Base-by-base conservation (phyloP, 2,113 vertebrate species). In the Prochilodus magdalenae region DNA sequence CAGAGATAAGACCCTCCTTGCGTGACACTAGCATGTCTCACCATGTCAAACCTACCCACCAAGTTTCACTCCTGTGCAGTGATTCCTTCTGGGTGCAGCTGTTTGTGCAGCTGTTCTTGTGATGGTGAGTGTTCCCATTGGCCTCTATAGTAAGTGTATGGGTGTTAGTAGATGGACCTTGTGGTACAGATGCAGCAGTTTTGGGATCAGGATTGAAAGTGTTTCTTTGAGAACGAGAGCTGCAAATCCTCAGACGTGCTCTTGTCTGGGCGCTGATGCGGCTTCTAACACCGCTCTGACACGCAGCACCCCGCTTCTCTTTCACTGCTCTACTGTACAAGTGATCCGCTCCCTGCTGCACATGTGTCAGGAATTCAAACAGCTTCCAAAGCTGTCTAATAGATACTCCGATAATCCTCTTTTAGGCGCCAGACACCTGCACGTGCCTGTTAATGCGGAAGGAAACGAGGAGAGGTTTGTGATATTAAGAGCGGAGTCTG, bases 401-500 rank as follows among this genome's bases (percentile, higher is more conserved):
- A 75, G 72, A 75, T 47, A 26, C 72, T 75, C 62, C 20, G 72
- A 59, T 75, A 69, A 81, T 67, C 49, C 18, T 30, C 80, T 67
- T 75, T 72, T 57, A 75, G 44, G 36, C 36, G 24, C 51, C 72
- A 69, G 80, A 66, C 80, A 57, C 49, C 60, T 15, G 44, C 29
- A 29, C 4, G 5, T 36, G 49, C 72, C 71, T 57, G 73, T 75
- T 75, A 75, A 66, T 55, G 72, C 72, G 24, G 40, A 11, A 75
- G 51, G 80, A 75, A 81, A 81, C 47, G 27, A 44, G 55, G 59
- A 67, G 72, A 0, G 49, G 47, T 67, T 81, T 24, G 62, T 63
- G 65, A 30, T 49, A 57, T 29, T 15, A 75, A 67, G 24, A 22
- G 16, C 62, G 57, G 16, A 5, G 10, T 24, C 18, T 15, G 62